A percentile compares a stretch with the other conserved stretches of the same genome.
Conservation (phyloP, 2,888 invertebrate species). For the Ceramica pisi region DNA sequence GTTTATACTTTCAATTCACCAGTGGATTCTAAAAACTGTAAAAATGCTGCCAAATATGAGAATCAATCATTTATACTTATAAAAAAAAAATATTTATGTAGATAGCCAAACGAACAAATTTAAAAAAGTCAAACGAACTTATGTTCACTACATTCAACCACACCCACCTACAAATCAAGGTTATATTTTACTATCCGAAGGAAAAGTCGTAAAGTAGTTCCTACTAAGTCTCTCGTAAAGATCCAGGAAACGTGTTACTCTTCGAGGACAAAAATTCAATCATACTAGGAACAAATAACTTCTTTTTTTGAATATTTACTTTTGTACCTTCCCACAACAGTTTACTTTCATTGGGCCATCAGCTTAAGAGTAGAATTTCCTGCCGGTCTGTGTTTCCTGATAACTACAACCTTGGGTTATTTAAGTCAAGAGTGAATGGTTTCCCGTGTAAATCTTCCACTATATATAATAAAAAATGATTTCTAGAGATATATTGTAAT, state of each 20-base stretch:
- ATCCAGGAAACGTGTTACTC: background rate
- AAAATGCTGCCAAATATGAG: background rate
- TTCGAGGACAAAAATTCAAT: background rate
- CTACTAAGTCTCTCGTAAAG: conserved; percentile 21
- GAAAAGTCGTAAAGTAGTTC: conserved; percentile 43
- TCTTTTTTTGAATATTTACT: background rate
- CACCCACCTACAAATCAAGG: conserved; percentile 40
- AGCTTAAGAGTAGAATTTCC: too few relatives aligned
- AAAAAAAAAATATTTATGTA: too few relatives aligned
- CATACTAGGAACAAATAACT: conserved; percentile 8
- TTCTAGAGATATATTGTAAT: background rate
- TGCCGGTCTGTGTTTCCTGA: too few relatives aligned
- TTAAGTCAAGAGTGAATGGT: background rate
- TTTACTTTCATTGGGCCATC: too few relatives aligned
- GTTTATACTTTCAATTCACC: background rate
- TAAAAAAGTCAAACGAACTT: conserved; percentile 24
- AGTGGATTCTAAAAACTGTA: background rate
- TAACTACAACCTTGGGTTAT: background rate
- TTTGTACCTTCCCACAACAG: background rate
- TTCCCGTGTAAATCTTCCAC: background rate
- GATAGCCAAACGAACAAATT: background rate
- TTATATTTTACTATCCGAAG: conserved; percentile 47
- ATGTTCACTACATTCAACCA: conserved; percentile 11
- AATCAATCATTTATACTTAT: too few relatives aligned
- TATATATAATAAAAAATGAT: background rate